Base-by-base conservation (phyloP, 2,888 invertebrate genomes). In the Drosophila antonietae region DNA sequence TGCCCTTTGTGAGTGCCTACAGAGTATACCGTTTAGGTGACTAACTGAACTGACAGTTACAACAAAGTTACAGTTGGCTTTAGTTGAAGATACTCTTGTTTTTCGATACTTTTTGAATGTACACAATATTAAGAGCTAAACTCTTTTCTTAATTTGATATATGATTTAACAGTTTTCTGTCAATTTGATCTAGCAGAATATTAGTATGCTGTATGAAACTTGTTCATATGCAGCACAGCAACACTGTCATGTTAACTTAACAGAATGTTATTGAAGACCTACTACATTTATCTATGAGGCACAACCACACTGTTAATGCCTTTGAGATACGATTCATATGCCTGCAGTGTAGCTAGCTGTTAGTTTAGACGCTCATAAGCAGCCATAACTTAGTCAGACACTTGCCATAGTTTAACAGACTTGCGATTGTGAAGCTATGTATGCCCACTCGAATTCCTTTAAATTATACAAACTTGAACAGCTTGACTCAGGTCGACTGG, bases 391-490 rank as follows among this genome's bases (percentile, higher is more conserved):
- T 10, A 61, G 23, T 8, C 28, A 47, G 37, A 9, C 31, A 15
- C 33, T 41, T 56, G 41, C 31, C 18, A 43, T 33, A 44, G 43
- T 33, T 56, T 20, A 20, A 20, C 31, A 20, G 43, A 33, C 18
- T 31, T 12, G 14, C 28, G 31, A 23, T 4, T 41, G 15, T 14
- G 59, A 3, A 15, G 47, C 39, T 9, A 39, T 12, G 60, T 9
- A 39, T 12, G 60, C 52, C 41, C 6, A 20, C 41, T 33, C 51
- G 52, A 41, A 9, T 49, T 41, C 43, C 53, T 58, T 46, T 44
- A 58, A 46, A n/a, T 41, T 60, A 47, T 43, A 66, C 33, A 31
- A 49, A 51, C 49, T 18, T 33, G 49, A 31, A 33, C 49, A 49
- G 49, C 31, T 33, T 18, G 49, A 49, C 10, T 31, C 49, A 18